These are phyloP conservation scores for Platysteira castanea DNA, from an alignment of 2,113 vertebrate species.

Conservation along the genomic window DNA sequence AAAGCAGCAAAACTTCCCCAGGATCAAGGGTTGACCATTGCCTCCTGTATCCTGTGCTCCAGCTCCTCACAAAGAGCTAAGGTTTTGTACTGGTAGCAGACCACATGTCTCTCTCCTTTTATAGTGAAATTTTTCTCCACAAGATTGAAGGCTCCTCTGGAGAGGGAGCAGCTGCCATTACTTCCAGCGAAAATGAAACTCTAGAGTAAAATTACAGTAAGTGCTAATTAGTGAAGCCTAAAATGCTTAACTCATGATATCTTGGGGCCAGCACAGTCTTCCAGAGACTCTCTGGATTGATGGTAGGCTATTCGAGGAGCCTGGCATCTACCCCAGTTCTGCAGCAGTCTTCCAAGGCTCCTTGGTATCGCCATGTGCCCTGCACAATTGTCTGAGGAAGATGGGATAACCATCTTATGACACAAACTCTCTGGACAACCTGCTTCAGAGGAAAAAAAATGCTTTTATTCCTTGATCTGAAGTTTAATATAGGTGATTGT, in stretches of 20 bases:
- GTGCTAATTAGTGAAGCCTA: background rate
- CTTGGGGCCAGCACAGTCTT: background rate
- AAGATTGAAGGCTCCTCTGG: background rate
- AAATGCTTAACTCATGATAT: background rate
- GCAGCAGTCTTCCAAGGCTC: background rate
- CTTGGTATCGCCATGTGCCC: background rate
- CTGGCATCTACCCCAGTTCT: background rate
- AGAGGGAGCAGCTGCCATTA: background rate
- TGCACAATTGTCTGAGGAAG: background rate
- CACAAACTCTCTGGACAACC: background rate
- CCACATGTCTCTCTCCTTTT: background rate
- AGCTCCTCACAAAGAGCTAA: background rate
- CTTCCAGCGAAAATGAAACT: background rate
- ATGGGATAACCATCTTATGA: rapidly evolving
- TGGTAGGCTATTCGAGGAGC: background rate
- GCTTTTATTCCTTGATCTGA: background rate
- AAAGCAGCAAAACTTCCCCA: background rate
- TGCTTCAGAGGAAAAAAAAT: background rate
- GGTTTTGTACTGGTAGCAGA: background rate
- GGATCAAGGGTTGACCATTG: background rate
- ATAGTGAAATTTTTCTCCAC: background rate
- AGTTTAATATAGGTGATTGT: background rate
- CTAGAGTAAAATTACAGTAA: conserved; percentile 4
- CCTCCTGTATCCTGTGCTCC: background rate
- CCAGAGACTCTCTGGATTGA: background rate